Conservation (phyloP, 2,797 vertebrate species). For the Percopsis omiscomaycus region DNA sequence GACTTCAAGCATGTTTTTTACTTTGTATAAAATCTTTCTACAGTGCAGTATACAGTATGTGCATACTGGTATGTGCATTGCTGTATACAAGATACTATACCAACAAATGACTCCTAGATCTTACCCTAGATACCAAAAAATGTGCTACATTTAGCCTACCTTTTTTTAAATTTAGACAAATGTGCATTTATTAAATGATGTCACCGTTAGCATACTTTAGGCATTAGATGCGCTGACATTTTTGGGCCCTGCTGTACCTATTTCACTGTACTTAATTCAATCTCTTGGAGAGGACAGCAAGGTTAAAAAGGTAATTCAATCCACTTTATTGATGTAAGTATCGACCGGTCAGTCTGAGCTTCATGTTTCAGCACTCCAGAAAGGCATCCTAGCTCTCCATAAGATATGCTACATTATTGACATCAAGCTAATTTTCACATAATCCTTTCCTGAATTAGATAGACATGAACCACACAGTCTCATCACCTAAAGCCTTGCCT, state of each 20-base stretch:
- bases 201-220: no score
- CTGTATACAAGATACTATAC: no score
- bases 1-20: no score
- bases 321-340: slow-evolving; percentile 52
- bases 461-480: neutral
- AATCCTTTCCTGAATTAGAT: neutral
- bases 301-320: slow-evolving; percentile 62
- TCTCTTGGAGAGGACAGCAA: slow-evolving; percentile 23
- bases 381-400: slow-evolving; percentile 49
- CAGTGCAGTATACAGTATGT: no score
- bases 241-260: neutral
- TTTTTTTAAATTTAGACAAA: no score
- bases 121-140: no score
- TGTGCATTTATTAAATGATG: no score
- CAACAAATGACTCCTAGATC: no score
- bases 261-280: neutral
- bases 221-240: neutral
- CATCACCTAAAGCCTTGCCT: neutral
- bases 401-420: slow-evolving; percentile 43
- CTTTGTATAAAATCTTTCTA: no score
- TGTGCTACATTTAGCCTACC: no score
- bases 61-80: no score
- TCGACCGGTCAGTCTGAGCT: slow-evolving; percentile 52
- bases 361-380: slow-evolving; percentile 59
- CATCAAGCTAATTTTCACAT: slow-evolving; percentile 29